Conservation (phyloP, 2,797 vertebrate species). For the Esox lucius region DNA sequence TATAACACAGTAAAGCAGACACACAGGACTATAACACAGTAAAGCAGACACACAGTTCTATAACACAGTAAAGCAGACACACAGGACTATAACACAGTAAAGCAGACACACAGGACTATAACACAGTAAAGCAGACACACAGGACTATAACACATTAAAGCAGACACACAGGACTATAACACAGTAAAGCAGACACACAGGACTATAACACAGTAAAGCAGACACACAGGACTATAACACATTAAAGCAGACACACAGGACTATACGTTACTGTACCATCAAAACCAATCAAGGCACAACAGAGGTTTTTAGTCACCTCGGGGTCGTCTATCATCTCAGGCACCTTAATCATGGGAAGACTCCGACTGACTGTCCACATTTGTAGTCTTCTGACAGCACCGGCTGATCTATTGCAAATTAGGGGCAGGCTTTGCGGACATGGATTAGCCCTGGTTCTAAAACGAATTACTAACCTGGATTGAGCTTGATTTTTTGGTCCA, state of each 20-base stretch:
- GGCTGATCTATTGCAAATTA: not conserved
- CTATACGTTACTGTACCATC: slow-evolving; percentile 65
- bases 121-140: too few species aligned
- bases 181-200: not conserved
- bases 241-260: slow-evolving; percentile 45
- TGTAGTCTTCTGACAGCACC: not conserved
- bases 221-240: not conserved
- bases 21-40: too few species aligned
- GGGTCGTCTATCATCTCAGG: slow-evolving; percentile 46
- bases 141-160: not conserved
- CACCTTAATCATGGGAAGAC: not conserved
- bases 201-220: slow-evolving; percentile 50
- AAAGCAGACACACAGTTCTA: too few species aligned
- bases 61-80: too few species aligned
- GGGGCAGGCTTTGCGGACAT: too few species aligned
- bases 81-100: too few species aligned
- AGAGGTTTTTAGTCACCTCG: slow-evolving; percentile 49
- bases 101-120: too few species aligned
- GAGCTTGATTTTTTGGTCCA: too few species aligned
- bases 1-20: too few species aligned
- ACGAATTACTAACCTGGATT: too few species aligned
- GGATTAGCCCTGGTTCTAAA: too few species aligned
- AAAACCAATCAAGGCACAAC: slow-evolving; percentile 55
- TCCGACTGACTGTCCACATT: not conserved
- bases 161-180: not conserved